Evolutionary conservation across 2,797 vertebrate genomes (phyloP).

Genomic region (Gymnoscopelus microlampas): DNA sequence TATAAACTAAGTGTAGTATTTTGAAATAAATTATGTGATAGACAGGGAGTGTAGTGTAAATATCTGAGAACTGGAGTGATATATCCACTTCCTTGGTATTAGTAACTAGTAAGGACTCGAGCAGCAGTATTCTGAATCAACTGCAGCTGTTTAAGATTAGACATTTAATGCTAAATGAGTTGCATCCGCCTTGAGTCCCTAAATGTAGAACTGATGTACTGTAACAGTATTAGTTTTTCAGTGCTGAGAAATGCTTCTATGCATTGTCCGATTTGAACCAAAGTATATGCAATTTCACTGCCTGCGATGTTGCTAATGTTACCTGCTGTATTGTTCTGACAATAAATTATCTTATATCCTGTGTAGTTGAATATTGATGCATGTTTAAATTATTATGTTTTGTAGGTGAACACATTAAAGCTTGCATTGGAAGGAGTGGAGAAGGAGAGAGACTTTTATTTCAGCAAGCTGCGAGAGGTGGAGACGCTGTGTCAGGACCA

Average conservation of each 20-base stretch:
- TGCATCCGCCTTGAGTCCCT: background rate
- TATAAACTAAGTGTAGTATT: too few species aligned
- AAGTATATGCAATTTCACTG: too few species aligned
- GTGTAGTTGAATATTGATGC: background rate
- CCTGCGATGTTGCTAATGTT: too few species aligned
- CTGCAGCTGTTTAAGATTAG: too few species aligned
- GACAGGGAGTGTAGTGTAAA: too few species aligned
- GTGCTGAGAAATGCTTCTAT: background rate
- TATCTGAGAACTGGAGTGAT: too few species aligned
- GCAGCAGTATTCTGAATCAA: too few species aligned
- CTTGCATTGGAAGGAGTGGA: conserved; percentile 95
- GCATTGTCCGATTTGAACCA: background rate
- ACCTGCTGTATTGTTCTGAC: background rate
- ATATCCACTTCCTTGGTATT: too few species aligned
- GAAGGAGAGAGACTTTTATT: conserved; percentile 99
- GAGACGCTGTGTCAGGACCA: conserved; percentile 98
- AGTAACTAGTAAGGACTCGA: too few species aligned
- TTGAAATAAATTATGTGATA: too few species aligned
- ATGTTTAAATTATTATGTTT: conserved; percentile 6
- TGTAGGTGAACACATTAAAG: conserved; percentile 95
- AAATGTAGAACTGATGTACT: background rate
- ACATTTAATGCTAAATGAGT: background rate
- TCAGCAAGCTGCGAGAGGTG: conserved; percentile 97
- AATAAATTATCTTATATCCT: background rate
- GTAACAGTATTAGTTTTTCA: background rate